Evolutionary conservation across 2,888 invertebrate genomes (phyloP).

Genomic region (Meiosimyza platycephala): DNA sequence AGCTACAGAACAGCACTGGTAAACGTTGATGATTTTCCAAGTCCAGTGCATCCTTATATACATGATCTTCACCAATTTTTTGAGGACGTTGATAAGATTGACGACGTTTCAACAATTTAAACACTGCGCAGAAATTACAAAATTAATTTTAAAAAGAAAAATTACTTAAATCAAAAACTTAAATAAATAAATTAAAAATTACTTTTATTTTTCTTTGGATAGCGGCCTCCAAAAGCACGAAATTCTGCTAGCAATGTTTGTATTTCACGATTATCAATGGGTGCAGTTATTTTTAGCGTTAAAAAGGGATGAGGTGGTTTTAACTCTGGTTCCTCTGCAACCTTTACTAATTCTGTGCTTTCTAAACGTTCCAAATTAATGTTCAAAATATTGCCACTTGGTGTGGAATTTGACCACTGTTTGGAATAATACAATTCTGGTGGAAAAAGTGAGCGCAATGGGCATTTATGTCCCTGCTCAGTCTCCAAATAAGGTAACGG

Average conservation of each 20-base stretch:
- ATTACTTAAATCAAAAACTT: not conserved
- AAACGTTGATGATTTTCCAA: constrained; percentile 87
- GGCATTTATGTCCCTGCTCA: constrained; percentile 81
- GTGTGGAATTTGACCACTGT: constrained; percentile 67
- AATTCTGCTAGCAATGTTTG: constrained; percentile 85
- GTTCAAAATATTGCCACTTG: constrained; percentile 35
- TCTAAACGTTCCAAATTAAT: constrained; percentile 53
- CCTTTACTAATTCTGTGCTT: constrained; percentile 46
- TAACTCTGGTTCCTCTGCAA: constrained; percentile 55
- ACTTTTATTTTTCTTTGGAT: constrained; percentile 65
- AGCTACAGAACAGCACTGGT: constrained; percentile 88
- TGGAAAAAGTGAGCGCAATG: constrained; percentile 78
- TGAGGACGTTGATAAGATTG: constrained; percentile 58
- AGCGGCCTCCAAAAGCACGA: constrained; percentile 84
- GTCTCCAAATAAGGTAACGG: constrained; percentile 90
- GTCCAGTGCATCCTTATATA: constrained; percentile 77
- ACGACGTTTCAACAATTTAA: constrained; percentile 54
- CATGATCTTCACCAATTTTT: constrained; percentile 59
- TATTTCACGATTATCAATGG: constrained; percentile 74
- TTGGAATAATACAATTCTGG: constrained; percentile 79
- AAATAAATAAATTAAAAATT: constrained; percentile 36
- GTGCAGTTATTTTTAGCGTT: constrained; percentile 75
- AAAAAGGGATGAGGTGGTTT: constrained; percentile 81
- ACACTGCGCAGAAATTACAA: constrained; percentile 50
- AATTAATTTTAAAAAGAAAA: not conserved